Base-by-base conservation (phyloP, 2,888 invertebrate species). In the Callyntrura guangdongensis region DNA sequence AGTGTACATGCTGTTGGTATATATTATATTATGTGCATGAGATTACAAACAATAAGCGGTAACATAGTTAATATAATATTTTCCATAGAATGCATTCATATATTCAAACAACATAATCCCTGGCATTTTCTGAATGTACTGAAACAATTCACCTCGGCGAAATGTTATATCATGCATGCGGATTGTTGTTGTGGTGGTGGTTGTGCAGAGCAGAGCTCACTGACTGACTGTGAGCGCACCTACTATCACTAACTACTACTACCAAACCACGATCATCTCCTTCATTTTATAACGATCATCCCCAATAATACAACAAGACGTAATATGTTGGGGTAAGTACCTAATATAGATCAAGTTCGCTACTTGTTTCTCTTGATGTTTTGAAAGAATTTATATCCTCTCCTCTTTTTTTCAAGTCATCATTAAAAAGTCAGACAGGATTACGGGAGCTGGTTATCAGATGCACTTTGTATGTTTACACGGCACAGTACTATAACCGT, bases 401-500 rank as follows among this genome's bases (percentile, higher is more conserved):
- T 83, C 59, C 27, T 72, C 53, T 89, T 45, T 53, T 72, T n/a
- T 53, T 84, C 77, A 85, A 79, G 84, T 45, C 89, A 85, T 89
- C 85, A 89, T 89, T 89, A 89, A 89, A 83, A 84, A 89, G 85
- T 85, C 79, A 89, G 89, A 81, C 85, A 69, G 89, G 79, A 89
- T 89, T 89, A 89, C 85, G 85, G 89, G 82, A 79, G 82, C 88
- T 79, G 89, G 83, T 89, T 89, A 84, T 84, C 85, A 89, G 89
- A 89, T 89, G 88, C 82, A 89, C 64, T 83, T 69, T 25, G 22
- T 47, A 25, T 89, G 72, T 84, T 89, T 89, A 89, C 89, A 89
- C 45, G 89, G 84, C 89, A 61, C 64, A 77, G 83, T 89, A 89
- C 74, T 89, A 89, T 77, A 83, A 83, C 87, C 87, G 81, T 81